Percentiles rank a stretch among this genome's conserved stretches.
Conservation (phyloP, 2,113 vertebrate species). For the Siniperca chuatsi region DNA sequence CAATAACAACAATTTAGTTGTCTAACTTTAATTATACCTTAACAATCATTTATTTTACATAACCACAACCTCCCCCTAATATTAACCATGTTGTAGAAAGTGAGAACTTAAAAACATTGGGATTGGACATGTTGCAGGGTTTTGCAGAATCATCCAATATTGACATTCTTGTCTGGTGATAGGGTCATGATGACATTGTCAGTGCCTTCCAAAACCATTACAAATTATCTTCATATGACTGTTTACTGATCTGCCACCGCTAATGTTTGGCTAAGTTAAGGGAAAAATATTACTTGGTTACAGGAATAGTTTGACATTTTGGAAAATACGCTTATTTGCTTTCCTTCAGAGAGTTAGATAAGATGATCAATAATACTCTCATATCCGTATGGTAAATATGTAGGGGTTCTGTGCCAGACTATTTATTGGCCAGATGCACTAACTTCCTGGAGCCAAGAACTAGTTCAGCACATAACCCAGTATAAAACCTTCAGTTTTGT, state of each 20-base stretch:
- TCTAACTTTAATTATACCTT: background rate
- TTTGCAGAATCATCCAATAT: background rate
- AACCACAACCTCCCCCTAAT: too few species aligned
- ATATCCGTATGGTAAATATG: background rate
- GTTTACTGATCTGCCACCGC: background rate
- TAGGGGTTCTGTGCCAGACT: background rate
- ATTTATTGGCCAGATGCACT: background rate
- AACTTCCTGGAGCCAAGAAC: background rate
- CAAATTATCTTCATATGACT: background rate
- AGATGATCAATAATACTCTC: background rate
- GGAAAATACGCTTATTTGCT: background rate
- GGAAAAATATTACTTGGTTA: background rate
- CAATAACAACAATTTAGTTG: background rate
- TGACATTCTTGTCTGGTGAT: background rate
- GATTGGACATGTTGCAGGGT: background rate
- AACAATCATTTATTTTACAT: background rate
- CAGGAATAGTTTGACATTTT: background rate
- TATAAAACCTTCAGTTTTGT: background rate
- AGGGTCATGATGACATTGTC: background rate
- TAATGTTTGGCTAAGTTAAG: background rate
- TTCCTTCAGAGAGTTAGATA: background rate
- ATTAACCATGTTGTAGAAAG: background rate
- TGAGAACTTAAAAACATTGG: background rate
- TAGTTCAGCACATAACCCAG: background rate
- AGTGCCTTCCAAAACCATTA: background rate